These are phyloP conservation scores for Heteropelma amictum DNA, from an alignment of 2,888 invertebrate genomes.

Conservation along the genomic window DNA sequence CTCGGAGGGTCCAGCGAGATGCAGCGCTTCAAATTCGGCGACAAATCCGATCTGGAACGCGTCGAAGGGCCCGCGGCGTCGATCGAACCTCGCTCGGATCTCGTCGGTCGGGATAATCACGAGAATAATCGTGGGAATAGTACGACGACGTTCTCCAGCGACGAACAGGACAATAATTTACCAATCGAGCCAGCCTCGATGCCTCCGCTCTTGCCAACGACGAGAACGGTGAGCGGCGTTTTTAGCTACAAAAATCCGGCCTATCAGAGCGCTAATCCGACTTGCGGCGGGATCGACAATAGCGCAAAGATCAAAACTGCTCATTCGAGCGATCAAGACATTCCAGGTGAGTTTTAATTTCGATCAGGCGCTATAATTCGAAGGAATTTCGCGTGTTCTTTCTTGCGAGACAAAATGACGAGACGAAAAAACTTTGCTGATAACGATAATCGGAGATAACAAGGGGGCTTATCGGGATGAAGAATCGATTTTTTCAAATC, in stretches of 20 bases:
- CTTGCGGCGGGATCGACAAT: slow-evolving; percentile 67
- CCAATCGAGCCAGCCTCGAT: slow-evolving; percentile 81
- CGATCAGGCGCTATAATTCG: neutral
- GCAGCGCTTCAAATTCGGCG: slow-evolving; percentile 83
- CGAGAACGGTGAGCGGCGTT: slow-evolving; percentile 74
- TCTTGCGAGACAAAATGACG: too few relatives aligned
- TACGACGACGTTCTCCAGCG: slow-evolving; percentile 73
- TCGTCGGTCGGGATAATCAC: slow-evolving; percentile 77
- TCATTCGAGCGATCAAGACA: slow-evolving; percentile 78
- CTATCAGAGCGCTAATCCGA: slow-evolving; percentile 87
- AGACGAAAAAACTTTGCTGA: too few relatives aligned
- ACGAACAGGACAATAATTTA: slow-evolving; percentile 76
- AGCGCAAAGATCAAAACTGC: slow-evolving; percentile 56
- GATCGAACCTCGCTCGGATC: slow-evolving; percentile 78
- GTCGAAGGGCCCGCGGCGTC: slow-evolving; percentile 80
- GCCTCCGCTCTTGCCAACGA: slow-evolving; percentile 79
- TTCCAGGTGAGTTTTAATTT: slow-evolving; percentile 72
- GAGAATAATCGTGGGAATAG: slow-evolving; percentile 75
- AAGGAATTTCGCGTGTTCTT: neutral
- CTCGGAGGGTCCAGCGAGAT: slow-evolving; percentile 83
- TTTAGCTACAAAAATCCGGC: slow-evolving; percentile 87
- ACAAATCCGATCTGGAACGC: slow-evolving; percentile 64
- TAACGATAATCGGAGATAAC: too few relatives aligned
- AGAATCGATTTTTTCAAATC: too few relatives aligned
- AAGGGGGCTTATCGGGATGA: too few relatives aligned